Base-by-base conservation (phyloP, 2,797 vertebrate species). In the Apogon talboti region DNA sequence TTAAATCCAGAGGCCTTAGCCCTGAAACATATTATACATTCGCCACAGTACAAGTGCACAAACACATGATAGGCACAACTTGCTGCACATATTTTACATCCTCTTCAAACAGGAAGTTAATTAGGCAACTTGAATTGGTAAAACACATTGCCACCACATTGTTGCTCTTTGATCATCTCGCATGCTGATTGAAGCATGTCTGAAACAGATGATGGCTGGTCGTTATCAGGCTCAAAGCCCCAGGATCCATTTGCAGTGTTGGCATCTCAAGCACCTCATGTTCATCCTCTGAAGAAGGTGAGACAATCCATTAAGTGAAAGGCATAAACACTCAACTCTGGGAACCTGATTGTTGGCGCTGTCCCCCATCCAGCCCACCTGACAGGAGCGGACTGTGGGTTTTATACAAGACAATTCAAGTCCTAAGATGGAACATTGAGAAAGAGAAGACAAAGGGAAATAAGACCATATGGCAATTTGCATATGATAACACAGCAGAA, bases 301-400 rank as follows among this genome's bases (percentile, higher is more conserved):
- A 92, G 84, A 89, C 89, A 89, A 89, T 91, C 89, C 88, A 89
- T 91, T 90, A 88, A 88, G 85, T 81, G 83, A 90, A 82, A 89
- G 86, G 87, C 89, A 91, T 89, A 91, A 92, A 91, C 87, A 87
- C 89, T 92, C 89, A 88, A 89, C 86, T 89, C 82, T 82, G 81
- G 81, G 86, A 87, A 77, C 77, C 81, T 78, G 86, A 89, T 83
- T 84, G 87, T 80, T 69, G 84, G 66, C 71, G 81, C 77, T 75
- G 85, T 83, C 84, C 75, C 83, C 85, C 84, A 79, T 86, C 84
- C 86, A 84, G 78, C 79, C 80, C 85, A 83, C 83, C 85, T 89
- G 87, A 88, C 86, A 85, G 82, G 80, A 83, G 81, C 77, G 72
- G 79, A 90, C 76, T 84, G 84, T 83, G 74, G 82, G 76, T 80